Percentiles rank a stretch among this genome's conserved stretches.
phyloP scores from a whole-genome alignment of 1,140 invertebrate species.

The Nephotettix cincticeps region DNA sequence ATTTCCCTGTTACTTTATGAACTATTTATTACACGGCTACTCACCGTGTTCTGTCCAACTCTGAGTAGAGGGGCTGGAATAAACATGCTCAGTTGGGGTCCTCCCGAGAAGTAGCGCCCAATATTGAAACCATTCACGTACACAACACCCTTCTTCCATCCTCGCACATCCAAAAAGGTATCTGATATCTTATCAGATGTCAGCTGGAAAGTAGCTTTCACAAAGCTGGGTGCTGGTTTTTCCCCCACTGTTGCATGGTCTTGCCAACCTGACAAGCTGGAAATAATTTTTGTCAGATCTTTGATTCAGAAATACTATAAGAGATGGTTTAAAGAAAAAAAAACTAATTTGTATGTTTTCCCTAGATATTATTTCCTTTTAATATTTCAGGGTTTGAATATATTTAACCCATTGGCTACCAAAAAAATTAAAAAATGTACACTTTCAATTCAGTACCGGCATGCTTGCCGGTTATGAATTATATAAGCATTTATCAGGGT shows the following conservation, averaged over 20 bases:
- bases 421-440: no score
- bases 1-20: background rate
- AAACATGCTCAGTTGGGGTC: constrained; percentile 56
- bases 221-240: constrained; percentile 35
- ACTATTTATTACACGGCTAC: background rate
- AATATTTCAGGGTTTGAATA: no score
- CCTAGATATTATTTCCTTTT: no score
- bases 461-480: no score
- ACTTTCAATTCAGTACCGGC: no score
- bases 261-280: constrained; percentile 19
- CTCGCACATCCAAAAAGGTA: constrained; percentile 45
- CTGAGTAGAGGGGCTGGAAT: constrained; percentile 45
- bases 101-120: constrained; percentile 53
- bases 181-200: constrained; percentile 37
- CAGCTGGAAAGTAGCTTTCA: constrained; percentile 36
- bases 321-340: no score
- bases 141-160: constrained; percentile 53
- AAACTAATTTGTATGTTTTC: no score
- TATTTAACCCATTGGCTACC: no score
- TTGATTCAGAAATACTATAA: no score
- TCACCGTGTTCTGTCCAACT: constrained; percentile 29
- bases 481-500: no score
- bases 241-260: background rate
- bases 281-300: no score
- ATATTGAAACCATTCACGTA: constrained; percentile 60